Base-by-base conservation (phyloP, 2,797 vertebrate genomes). In the Linurgus olivaceus region DNA sequence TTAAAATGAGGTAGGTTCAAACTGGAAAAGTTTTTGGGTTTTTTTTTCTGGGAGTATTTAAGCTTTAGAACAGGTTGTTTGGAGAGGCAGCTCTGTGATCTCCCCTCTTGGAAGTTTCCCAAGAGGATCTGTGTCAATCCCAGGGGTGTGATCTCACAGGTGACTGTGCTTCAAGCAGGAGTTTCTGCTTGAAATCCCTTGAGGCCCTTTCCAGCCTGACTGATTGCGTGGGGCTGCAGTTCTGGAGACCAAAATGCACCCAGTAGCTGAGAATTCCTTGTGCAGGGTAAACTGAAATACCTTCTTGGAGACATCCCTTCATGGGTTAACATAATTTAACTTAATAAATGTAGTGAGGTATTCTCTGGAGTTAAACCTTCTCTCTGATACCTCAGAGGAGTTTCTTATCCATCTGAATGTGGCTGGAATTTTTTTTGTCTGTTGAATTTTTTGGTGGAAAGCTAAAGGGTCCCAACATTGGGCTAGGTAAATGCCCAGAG, bases 81-180 rank as follows among this genome's bases (percentile, higher is more conserved):
- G 13, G 37, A 47, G 62, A 26, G 76, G 59, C 26, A 54, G 42
- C 11, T 28, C 4, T 38, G 47, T 47, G 15, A 17, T 28, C 63
- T 68, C 21, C 0, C 0, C 17, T 40, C 35, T 17, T n/a, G 11
- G 35, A 65, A 20, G 20, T 40, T 68, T 67, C 25, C 9, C 45
- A 11, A 80, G n/a, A 72, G 13, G 3, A 18, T 15, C 29, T 40
- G 26, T 9, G 21, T 19, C 11, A 35, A 35, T 11, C 20, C 9
- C 52, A 1, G 0, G 9, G 11, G 8, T 50, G 68, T 47, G 40
- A 23, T 58, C 33, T 75, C 4, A 2, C 28, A 37, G 50, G 1
- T 61, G 28, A 5, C 8, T 29, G 1, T 44, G 38, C 35, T 75
- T 75, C 33, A 15, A 2, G 33, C 17, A 4, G 58, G 38, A 52